Conservation (phyloP, 2,888 invertebrate genomes). For the Heteropelma amictum region DNA sequence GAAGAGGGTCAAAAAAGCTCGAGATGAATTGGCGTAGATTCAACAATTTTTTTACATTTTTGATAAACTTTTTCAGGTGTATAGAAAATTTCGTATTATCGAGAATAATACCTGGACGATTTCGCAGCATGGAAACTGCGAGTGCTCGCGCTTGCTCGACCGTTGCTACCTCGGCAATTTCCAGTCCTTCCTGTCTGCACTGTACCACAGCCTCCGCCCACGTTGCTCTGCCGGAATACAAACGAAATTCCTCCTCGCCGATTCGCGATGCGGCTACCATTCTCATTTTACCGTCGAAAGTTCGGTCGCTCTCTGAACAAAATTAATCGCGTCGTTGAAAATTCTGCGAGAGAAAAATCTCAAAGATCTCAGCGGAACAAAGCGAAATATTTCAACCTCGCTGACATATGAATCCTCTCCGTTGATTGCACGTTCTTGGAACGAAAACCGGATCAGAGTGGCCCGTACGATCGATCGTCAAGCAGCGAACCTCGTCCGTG, state of each 20-base stretch:
- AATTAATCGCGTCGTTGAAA: neutral
- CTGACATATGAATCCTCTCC: constrained; percentile 61
- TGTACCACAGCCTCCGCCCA: constrained; percentile 60
- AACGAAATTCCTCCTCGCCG: constrained; percentile 52
- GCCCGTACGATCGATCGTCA: constrained; percentile 53
- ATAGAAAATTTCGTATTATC: no score
- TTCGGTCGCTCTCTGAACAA: constrained; percentile 29
- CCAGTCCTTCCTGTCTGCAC: constrained; percentile 56
- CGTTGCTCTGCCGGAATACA: constrained; percentile 55
- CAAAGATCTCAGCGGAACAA: neutral
- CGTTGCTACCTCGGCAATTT: constrained; percentile 58
- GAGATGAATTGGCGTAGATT: no score
- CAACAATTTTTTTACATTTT: no score
- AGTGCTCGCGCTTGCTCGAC: constrained; percentile 51
- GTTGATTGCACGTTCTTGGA: constrained; percentile 57
- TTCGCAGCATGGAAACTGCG: constrained; percentile 57
- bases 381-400: constrained; percentile 47
- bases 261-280: constrained; percentile 36
- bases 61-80: no score
- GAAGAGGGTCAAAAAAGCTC: no score
- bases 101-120: constrained; percentile 55
- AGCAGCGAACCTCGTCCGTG: constrained; percentile 39
- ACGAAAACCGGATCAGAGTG: constrained; percentile 57
- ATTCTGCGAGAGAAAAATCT: neutral
- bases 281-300: constrained; percentile 32